Evolutionary conservation across 1,140 invertebrate species (phyloP), one percentile per base, ranked within the genome.

Genomic region (Coboldia fuscipes): DNA sequence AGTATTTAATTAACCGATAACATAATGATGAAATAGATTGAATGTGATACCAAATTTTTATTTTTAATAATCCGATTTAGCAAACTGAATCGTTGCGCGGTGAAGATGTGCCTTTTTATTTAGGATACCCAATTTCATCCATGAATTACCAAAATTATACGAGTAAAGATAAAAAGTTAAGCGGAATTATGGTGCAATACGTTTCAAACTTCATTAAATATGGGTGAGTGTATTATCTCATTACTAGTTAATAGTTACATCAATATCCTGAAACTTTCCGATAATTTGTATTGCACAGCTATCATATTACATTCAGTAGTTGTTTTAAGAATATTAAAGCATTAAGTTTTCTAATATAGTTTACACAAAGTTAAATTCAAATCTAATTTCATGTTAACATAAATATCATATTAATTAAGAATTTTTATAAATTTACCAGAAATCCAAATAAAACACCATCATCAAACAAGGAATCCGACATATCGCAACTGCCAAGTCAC

Each of bases 101-200:
- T n/a, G 89, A 96, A 52, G 90, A 97, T 53, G 59, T 97, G 44
- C 81, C 89, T 17, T 96, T 88, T 51, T 72, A 92, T 42, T 68
- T 97, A 43, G 93, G 90, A 10, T 70, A 89, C 41, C 92, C 90
- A 15, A 54, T 97, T 26, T 68, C 78, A 4, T 65, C 67, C 33
- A 61, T 65, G 35, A 63, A 63, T 48, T 62, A 63, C 2, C 64
- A 70, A 51, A 82, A 84, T 56, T 83, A 75, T 57, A 72, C 66
- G 1, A 55, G 58, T 32, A 63, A 66, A 46, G 81, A 84, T 44
- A 70, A 71, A 36, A 64, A 65, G 43, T 63, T 82, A 17, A 77
- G 79, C 8, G 69, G 68, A 41, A 62, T 76, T 15, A 69, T 83
- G 45, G 69, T 84, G 31, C 74, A 76, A 45, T 84, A 84, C 56